phyloP scores from a whole-genome alignment of 2,888 invertebrate genomes.

The Ditula angustiorana region DNA sequence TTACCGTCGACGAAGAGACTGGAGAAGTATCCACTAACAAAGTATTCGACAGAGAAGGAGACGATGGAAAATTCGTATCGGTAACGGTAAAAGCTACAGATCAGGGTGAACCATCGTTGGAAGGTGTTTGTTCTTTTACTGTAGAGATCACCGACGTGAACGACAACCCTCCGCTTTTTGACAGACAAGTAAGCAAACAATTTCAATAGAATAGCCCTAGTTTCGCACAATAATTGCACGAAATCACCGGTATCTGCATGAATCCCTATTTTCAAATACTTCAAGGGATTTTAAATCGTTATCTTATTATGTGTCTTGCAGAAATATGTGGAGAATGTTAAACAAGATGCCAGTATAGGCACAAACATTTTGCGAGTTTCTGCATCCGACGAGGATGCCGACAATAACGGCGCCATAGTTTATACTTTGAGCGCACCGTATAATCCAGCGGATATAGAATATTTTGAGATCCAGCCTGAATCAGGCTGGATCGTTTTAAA shows the following conservation, averaged over 20 bases:
- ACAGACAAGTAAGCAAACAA: conserved; percentile 92
- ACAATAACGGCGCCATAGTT: conserved; percentile 97
- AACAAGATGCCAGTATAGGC: conserved; percentile 98
- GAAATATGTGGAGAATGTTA: conserved; percentile 99
- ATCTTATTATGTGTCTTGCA: conserved; percentile 78
- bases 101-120: conserved; percentile 98
- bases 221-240: conserved; percentile 53
- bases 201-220: conserved; percentile 36
- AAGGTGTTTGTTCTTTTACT: conserved; percentile 99
- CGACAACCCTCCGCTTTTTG: conserved; percentile 97
- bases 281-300: conserved; percentile 38
- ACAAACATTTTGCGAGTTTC: conserved; percentile 97
- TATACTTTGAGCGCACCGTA: conserved; percentile 96
- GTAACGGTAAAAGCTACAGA: conserved; percentile 99
- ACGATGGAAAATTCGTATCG: conserved; percentile 98
- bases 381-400: conserved; percentile 98
- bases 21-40: conserved; percentile 98
- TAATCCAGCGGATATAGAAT: conserved; percentile 95
- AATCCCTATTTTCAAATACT: conserved; percentile 31
- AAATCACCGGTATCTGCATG: conserved; percentile 35
- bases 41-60: conserved; percentile 98
- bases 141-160: conserved; percentile 99
- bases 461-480: conserved; percentile 98
- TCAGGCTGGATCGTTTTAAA: conserved; percentile 98
- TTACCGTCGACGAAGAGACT: conserved; percentile 97